Conservation (phyloP, 2,797 vertebrate species). For the Pipistrellus pipistrellus region DNA sequence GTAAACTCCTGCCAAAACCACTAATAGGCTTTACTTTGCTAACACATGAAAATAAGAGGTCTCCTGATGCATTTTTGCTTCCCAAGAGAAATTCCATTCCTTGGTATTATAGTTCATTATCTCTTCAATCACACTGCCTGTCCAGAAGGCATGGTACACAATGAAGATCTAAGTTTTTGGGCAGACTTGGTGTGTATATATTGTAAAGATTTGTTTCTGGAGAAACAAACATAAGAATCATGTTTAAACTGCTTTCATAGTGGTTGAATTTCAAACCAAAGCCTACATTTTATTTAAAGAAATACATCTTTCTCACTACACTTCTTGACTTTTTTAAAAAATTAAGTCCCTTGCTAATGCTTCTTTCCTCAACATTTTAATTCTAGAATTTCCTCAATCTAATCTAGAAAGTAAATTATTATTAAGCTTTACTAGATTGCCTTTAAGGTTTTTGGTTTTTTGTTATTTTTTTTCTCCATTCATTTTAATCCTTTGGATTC, state of each 20-base stretch:
- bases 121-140: slow-evolving; percentile 65
- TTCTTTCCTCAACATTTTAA: slow-evolving; percentile 4
- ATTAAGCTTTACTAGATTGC: neutral
- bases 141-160: neutral
- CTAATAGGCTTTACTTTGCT: slow-evolving; percentile 76
- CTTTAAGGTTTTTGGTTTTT: neutral
- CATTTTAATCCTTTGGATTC: slow-evolving; percentile 19
- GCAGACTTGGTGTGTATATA: neutral
- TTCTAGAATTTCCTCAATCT: neutral
- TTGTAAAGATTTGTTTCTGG: slow-evolving; percentile 16
- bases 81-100: slow-evolving; percentile 67
- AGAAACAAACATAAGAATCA: slow-evolving; percentile 38
- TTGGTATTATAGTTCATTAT: slow-evolving; percentile 75
- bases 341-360: neutral
- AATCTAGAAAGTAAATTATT: slow-evolving; percentile 26
- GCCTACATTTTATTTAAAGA: slow-evolving; percentile 32
- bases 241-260: neutral
- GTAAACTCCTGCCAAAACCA: slow-evolving; percentile 79
- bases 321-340: slow-evolving; percentile 3
- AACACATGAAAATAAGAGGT: slow-evolving; percentile 75
- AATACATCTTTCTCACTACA: neutral
- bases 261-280: slow-evolving; percentile 45
- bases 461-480: neutral
- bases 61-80: slow-evolving; percentile 77
- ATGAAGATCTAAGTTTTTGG: slow-evolving; percentile 41